Conservation (phyloP, 2,797 vertebrate species). For the Tapera naevia region DNA sequence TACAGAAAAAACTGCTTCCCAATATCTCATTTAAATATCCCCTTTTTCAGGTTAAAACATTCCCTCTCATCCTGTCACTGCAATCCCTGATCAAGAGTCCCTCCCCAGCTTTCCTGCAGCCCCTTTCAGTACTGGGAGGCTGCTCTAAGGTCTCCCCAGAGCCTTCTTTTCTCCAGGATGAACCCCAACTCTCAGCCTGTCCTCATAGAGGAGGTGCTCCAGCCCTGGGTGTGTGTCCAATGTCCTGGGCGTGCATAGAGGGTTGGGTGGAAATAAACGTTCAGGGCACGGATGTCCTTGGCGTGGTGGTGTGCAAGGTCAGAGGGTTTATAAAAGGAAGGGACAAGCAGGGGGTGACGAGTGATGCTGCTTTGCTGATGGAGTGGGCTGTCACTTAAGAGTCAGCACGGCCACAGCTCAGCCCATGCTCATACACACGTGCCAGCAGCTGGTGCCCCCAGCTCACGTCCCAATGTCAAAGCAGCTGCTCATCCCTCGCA, state of each 20-base stretch:
- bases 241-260: fast-evolving
- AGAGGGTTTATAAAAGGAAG: background rate
- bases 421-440: background rate
- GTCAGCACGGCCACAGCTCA: background rate
- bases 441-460: background rate
- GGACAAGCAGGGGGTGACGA: background rate
- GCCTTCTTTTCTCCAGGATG: too few relatives aligned
- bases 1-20: too few relatives aligned
- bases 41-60: too few relatives aligned
- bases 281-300: background rate
- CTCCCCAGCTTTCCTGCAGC: too few relatives aligned
- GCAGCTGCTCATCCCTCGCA: background rate
- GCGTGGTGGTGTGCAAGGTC: fast-evolving
- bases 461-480: fast-evolving
- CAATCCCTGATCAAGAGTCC: too few relatives aligned
- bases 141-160: too few relatives aligned
- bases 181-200: too few relatives aligned
- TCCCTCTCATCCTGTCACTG: too few relatives aligned
- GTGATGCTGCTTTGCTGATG: background rate
- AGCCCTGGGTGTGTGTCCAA: too few relatives aligned
- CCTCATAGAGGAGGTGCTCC: too few relatives aligned
- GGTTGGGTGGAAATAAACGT: background rate
- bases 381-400: background rate
- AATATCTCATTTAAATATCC: too few relatives aligned
- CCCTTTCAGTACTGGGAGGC: too few relatives aligned